These are phyloP conservation scores for Cricetomys ansorgei DNA, from an alignment of 2,113 vertebrate genomes.

Conservation along the genomic window DNA sequence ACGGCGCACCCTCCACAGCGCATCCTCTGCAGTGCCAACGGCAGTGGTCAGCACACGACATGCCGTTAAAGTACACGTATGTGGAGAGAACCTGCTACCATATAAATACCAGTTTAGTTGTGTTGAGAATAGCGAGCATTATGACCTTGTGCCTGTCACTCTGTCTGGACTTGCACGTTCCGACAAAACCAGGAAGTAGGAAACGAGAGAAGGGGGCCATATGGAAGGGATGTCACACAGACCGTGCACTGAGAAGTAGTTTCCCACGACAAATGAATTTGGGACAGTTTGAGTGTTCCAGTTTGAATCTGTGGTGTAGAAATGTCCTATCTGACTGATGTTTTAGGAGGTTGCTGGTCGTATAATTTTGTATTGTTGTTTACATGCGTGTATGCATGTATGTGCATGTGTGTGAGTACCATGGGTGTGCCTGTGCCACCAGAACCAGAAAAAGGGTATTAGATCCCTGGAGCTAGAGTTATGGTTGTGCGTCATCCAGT, in stretches of 20 bases:
- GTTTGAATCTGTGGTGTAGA: background rate
- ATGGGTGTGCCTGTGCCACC: background rate
- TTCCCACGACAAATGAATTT: background rate
- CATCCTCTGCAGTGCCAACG: background rate
- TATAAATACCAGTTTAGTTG: background rate
- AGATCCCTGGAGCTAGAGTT: background rate
- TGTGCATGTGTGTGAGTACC: rapidly evolving
- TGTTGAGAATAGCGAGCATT: too few species aligned
- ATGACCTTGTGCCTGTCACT: background rate
- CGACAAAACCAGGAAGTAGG: background rate
- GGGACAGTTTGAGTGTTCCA: background rate
- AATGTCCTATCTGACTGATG: background rate
- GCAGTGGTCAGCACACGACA: background rate
- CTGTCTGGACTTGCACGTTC: background rate
- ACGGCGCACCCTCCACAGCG: background rate
- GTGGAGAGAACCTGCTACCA: background rate
- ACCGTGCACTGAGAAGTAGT: background rate
- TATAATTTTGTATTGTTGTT: background rate
- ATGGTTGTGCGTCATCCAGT: background rate
- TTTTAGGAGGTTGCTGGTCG: background rate
- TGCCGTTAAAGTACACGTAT: background rate
- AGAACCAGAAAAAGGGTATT: background rate
- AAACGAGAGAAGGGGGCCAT: background rate
- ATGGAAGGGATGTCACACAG: background rate
- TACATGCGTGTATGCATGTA: background rate